Conservation (phyloP, 2,113 vertebrate genomes). For the Anolis carolinensis region DNA sequence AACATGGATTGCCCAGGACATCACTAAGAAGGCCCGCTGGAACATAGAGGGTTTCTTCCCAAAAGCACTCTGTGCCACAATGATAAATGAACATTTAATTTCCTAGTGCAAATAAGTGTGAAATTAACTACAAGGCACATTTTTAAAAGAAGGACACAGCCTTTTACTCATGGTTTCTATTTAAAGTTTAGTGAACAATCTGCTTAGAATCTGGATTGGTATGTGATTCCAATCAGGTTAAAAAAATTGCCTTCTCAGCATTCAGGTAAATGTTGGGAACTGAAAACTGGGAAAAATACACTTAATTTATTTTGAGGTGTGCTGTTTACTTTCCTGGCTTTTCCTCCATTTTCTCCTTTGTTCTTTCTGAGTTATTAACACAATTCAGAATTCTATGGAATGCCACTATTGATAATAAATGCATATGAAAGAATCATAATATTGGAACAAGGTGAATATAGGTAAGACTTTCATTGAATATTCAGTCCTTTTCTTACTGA, state of each 20-base stretch:
- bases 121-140: not conserved
- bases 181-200: not conserved
- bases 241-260: not conserved
- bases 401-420: not conserved
- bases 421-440: not conserved
- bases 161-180: not conserved
- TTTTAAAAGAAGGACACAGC: not conserved
- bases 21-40: not conserved
- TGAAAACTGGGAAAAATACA: not conserved
- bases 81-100: not conserved
- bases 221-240: not conserved
- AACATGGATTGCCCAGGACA: not conserved
- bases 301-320: not conserved
- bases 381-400: not conserved
- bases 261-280: not conserved
- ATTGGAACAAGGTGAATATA: not conserved
- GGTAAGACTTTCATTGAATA: not conserved
- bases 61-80: not conserved
- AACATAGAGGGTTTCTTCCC: not conserved
- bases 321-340: not conserved
- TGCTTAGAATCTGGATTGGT: not conserved
- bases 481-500: not conserved
- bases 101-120: not conserved
- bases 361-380: not conserved
- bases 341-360: not conserved